phyloP scores from a whole-genome alignment of 2,797 vertebrate species.

The Fistularia tabacaria region DNA sequence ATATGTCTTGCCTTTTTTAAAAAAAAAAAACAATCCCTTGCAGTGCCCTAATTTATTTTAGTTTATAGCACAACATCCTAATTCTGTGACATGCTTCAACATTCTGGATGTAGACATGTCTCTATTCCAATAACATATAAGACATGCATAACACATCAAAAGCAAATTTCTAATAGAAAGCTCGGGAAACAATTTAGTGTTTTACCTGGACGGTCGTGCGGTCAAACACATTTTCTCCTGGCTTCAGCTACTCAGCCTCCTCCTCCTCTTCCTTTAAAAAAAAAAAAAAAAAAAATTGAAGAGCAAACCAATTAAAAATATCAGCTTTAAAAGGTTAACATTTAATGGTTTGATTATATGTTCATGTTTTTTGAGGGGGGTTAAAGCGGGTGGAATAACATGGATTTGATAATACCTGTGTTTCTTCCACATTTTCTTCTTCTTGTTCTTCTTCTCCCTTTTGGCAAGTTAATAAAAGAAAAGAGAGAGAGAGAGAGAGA shows the following conservation, averaged over 20 bases:
- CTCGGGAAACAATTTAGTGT: neutral
- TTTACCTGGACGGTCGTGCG: conserved; percentile 57
- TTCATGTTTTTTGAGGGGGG: neutral
- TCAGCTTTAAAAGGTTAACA: neutral
- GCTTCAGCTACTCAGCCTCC: conserved; percentile 61
- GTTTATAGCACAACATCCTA: too few relatives aligned
- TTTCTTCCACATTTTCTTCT: conserved; percentile 57
- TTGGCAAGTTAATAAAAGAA: conserved; percentile 5
- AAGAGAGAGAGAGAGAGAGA: neutral
- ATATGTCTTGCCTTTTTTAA: too few relatives aligned
- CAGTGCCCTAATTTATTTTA: too few relatives aligned
- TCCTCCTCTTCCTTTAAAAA: conserved; percentile 62
- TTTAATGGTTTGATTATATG: too few relatives aligned
- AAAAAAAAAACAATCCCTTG: too few relatives aligned
- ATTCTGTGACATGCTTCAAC: too few relatives aligned
- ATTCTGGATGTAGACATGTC: too few relatives aligned
- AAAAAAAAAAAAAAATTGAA: conserved; percentile 22
- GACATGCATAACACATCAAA: too few relatives aligned
- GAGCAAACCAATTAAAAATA: neutral
- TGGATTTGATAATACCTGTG: conserved; percentile 45
- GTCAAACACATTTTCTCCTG: neutral
- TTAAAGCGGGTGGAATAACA: conserved; percentile 13
- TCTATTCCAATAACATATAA: too few relatives aligned
- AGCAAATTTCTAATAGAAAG: too few relatives aligned
- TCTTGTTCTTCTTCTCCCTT: conserved; percentile 37